phyloP scores from a whole-genome alignment of 2,888 invertebrate species.

The Alviniconcha strummeri region DNA sequence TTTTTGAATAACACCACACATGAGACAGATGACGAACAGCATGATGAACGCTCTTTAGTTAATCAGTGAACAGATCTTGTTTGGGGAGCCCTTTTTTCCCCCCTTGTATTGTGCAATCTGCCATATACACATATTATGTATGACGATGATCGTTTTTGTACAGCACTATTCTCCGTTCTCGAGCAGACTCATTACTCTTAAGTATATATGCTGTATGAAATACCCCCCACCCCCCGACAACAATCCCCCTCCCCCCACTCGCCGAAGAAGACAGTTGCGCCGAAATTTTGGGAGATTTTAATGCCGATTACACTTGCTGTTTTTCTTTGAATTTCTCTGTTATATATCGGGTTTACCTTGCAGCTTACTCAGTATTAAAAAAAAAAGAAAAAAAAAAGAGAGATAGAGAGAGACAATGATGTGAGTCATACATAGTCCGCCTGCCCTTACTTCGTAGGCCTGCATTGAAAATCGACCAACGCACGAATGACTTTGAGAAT shows the following conservation, averaged over 20 bases:
- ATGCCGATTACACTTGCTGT: neutral
- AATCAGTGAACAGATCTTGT: no score
- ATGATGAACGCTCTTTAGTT: no score
- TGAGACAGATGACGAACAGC: neutral
- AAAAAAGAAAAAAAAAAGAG: neutral
- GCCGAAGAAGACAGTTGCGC: neutral
- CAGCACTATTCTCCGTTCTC: neutral
- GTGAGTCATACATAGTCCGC: no score
- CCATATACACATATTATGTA: neutral
- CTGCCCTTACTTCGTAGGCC: no score
- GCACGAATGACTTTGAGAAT: no score
- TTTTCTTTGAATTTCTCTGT: neutral
- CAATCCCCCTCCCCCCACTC: neutral
- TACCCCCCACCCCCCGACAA: neutral
- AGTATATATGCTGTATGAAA: neutral
- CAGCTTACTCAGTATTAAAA: neutral
- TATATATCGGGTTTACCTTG: neutral
- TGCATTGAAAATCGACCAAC: no score
- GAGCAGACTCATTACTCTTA: neutral
- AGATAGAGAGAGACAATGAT: conserved; percentile 9
- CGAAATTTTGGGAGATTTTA: neutral
- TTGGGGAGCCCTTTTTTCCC: no score
- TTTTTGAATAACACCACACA: neutral
- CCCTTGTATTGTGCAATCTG: neutral
- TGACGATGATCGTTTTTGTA: neutral